Evolutionary conservation across 2,888 invertebrate species (phyloP).

Genomic region (Globia sparganii): DNA sequence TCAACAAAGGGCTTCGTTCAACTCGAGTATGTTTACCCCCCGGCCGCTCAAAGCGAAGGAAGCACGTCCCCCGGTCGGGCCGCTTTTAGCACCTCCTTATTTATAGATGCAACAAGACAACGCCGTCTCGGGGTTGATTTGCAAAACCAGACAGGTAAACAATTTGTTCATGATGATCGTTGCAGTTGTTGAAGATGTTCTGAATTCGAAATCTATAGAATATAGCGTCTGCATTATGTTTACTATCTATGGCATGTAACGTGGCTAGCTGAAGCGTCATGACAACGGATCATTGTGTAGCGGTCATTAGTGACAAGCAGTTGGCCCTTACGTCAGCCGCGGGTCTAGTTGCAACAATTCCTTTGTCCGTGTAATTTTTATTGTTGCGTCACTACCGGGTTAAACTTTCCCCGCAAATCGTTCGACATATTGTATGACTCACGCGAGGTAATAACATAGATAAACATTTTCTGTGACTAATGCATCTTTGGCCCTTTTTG

Average conservation of each 20-base stretch:
- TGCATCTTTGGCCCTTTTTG: constrained; percentile 66
- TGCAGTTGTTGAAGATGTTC: constrained; percentile 53
- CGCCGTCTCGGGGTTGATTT: constrained; percentile 83
- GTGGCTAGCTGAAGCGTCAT: constrained; percentile 61
- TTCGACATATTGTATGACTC: constrained; percentile 78
- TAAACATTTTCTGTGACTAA: constrained; percentile 79
- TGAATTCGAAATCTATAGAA: constrained; percentile 1
- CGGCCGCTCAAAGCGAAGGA: constrained; percentile 88
- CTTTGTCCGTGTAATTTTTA: constrained; percentile 88
- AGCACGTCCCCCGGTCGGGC: constrained; percentile 87
- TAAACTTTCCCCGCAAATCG: constrained; percentile 87
- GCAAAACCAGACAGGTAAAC: constrained; percentile 86
- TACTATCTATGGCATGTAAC: constrained; percentile 56
- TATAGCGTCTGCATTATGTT: constrained; percentile 42
- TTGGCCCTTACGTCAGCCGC: constrained; percentile 79
- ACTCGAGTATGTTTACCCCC: constrained; percentile 86
- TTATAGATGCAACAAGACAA: constrained; percentile 87
- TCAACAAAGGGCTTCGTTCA: constrained; percentile 88
- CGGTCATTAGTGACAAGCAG: constrained; percentile 79
- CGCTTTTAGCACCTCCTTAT: constrained; percentile 90
- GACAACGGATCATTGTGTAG: constrained; percentile 71
- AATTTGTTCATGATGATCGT: constrained; percentile 74
- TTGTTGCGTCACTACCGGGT: constrained; percentile 86
- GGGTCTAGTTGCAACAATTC: constrained; percentile 82
- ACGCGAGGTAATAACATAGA: constrained; percentile 77